A percentile compares a stretch with the other conserved stretches of the same genome.
phyloP scores from a whole-genome alignment of 2,888 invertebrate species.

The Leptopilina drosophilae region DNA sequence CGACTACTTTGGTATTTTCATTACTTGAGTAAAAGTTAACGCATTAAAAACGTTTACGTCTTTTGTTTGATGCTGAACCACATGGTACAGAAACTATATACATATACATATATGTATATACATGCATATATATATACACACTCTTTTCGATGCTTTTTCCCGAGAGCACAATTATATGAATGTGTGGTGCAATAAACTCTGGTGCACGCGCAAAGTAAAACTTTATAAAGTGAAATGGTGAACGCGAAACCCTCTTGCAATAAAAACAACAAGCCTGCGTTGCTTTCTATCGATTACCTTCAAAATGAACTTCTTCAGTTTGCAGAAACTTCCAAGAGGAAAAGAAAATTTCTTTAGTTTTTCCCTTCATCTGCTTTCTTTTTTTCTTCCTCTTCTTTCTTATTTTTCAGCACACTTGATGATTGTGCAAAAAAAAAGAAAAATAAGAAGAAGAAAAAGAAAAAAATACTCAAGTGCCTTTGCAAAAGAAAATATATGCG shows the following conservation, averaged over 20 bases:
- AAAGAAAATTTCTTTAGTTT: conserved; percentile 11
- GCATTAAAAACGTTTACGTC: conserved; percentile 33
- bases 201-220: conserved; percentile 32
- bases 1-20: conserved; percentile 4
- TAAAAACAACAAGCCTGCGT: conserved; percentile 20
- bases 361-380: no score
- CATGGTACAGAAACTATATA: background rate
- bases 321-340: conserved; percentile 15
- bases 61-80: conserved; percentile 16
- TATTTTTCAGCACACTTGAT: conserved; percentile 16
- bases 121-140: background rate
- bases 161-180: conserved; percentile 38
- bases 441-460: background rate
- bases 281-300: conserved; percentile 20
- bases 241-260: conserved; percentile 14
- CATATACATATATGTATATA: no score
- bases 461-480: background rate
- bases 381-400: background rate
- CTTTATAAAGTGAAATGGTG: conserved; percentile 33
- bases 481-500: background rate
- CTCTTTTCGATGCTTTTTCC: conserved; percentile 22
- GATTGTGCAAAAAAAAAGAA: background rate
- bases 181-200: conserved; percentile 38
- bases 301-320: conserved; percentile 33
- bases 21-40: conserved; percentile 12